Evolutionary conservation across 2,113 vertebrate species (phyloP).

Genomic region (Eudyptes chrysolophus): DNA sequence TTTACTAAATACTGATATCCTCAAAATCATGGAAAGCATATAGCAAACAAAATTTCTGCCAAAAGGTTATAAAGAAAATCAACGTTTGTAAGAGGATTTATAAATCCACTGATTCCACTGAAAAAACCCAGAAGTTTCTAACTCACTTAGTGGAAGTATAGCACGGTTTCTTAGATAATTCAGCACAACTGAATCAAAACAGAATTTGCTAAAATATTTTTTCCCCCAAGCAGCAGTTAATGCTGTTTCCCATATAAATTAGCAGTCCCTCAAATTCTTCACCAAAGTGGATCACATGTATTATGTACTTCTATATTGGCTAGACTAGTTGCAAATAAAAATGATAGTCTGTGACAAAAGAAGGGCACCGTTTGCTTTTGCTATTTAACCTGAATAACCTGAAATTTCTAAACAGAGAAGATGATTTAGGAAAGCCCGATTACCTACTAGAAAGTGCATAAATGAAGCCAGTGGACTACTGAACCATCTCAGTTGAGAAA

Average conservation of each 20-base stretch:
- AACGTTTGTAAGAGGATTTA: neutral
- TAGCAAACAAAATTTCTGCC: neutral
- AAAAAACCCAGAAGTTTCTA: neutral
- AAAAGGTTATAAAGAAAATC: neutral
- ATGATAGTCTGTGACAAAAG: too few species aligned
- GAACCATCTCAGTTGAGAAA: neutral
- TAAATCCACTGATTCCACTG: neutral
- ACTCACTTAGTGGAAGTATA: neutral
- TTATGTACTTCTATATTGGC: neutral
- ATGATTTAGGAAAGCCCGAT: too few species aligned
- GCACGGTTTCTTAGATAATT: neutral
- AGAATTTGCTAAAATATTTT: neutral
- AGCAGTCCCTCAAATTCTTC: too few species aligned
- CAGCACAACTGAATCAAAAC: neutral
- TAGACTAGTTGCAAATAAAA: neutral
- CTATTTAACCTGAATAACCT: neutral
- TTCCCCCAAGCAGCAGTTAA: neutral
- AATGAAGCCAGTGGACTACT: neutral
- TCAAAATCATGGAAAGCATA: neutral
- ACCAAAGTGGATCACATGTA: neutral
- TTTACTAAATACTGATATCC: rapidly evolving
- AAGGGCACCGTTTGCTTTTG: neutral
- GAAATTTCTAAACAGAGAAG: neutral
- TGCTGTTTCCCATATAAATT: neutral
- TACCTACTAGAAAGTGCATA: neutral